These are phyloP conservation scores for Tachuris rubrigastra DNA, from an alignment of 2,113 vertebrate species.

Conservation along the genomic window DNA sequence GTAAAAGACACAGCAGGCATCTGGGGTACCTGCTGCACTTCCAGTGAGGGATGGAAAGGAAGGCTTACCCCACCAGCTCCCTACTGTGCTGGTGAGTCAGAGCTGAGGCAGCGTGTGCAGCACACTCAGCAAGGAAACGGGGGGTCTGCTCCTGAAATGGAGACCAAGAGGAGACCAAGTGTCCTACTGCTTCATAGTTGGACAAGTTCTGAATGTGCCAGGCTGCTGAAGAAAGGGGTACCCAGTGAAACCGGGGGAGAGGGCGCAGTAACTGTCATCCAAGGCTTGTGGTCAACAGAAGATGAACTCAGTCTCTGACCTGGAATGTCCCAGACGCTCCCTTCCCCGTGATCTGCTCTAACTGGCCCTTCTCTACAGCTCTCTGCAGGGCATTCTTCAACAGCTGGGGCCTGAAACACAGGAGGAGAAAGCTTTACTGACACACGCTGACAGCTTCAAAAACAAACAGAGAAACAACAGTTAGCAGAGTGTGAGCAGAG, in stretches of 20 bases:
- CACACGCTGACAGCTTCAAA: constrained; percentile 10
- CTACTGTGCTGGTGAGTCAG: constrained; percentile 54
- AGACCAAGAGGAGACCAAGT: background rate
- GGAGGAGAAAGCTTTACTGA: constrained; percentile 38
- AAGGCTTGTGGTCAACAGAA: background rate
- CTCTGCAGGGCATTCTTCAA: constrained; percentile 91
- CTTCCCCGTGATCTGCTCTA: constrained; percentile 98
- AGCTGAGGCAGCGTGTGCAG: constrained; percentile 8
- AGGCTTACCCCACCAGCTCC: constrained; percentile 41
- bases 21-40: constrained; percentile 31
- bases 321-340: constrained; percentile 97
- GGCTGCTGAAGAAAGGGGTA: background rate
- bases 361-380: constrained; percentile 91
- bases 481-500: background rate
- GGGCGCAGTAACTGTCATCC: background rate
- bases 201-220: background rate
- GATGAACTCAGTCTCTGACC: constrained; percentile 74
- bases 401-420: constrained; percentile 85
- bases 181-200: background rate
- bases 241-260: background rate
- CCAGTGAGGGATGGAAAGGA: background rate
- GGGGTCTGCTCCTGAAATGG: background rate
- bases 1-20: background rate
- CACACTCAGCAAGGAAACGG: background rate
- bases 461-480: background rate